These are phyloP conservation scores for Drosophila repleta DNA, from an alignment of 1,140 invertebrate species.

Conservation along the genomic window DNA sequence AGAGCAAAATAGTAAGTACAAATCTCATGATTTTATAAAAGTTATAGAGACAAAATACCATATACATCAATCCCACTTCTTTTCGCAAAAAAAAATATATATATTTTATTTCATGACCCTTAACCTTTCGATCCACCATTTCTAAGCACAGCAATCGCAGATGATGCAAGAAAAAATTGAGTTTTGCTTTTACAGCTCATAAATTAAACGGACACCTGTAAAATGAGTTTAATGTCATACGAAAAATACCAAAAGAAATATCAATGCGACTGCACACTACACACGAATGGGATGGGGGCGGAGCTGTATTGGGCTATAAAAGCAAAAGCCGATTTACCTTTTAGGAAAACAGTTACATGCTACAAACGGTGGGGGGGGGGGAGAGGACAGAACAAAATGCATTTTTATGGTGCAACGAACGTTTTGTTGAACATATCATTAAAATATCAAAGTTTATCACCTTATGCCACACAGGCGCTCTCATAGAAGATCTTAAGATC, in stretches of 20 bases:
- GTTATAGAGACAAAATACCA: no score
- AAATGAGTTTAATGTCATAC: conserved; percentile 67
- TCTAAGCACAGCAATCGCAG: background rate
- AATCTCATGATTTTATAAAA: no score
- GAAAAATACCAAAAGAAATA: conserved; percentile 47
- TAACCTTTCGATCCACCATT: background rate
- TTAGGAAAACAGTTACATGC: conserved; percentile 12
- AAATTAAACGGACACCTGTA: conserved; percentile 75
- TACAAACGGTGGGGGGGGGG: background rate
- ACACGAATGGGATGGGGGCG: conserved; percentile 11
- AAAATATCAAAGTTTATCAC: conserved; percentile 83
- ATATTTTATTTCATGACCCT: background rate
- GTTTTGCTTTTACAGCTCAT: conserved; percentile 76
- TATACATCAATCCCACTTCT: no score
- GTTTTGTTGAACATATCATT: conserved; percentile 83
- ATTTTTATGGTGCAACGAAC: conserved; percentile 77
- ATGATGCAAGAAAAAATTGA: conserved; percentile 51
- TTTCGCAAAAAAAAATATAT: background rate
- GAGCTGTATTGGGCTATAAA: conserved; percentile 51
- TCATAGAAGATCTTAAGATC: conserved; percentile 47
- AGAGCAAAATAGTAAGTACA: no score
- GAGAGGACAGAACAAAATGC: conserved; percentile 49
- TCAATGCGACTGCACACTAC: conserved; percentile 13
- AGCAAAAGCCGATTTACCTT: conserved; percentile 72
- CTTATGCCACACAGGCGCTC: conserved; percentile 63